Percentiles rank a stretch among this genome's conserved stretches.
Conservation (phyloP, 2,113 vertebrate genomes). For the Pseudopipra pipra region DNA sequence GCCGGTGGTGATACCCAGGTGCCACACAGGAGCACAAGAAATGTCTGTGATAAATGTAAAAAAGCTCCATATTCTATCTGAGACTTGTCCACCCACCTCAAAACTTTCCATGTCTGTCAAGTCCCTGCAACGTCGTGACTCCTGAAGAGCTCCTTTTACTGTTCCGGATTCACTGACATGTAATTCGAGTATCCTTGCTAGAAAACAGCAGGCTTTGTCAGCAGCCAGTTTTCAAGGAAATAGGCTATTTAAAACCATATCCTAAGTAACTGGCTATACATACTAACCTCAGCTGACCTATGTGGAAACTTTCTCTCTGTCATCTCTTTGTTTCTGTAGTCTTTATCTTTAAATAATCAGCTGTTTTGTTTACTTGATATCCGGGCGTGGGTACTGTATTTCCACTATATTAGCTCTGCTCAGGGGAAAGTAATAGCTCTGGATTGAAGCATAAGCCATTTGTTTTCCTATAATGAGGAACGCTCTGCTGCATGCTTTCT, state of each 20-base stretch:
- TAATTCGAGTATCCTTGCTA: not conserved
- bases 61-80: not conserved
- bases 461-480: constrained; percentile 13
- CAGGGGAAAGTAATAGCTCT: constrained; percentile 6
- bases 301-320: not conserved
- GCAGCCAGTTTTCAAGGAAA: not conserved
- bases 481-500: not conserved
- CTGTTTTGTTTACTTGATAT: not conserved
- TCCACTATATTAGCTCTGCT: constrained; percentile 6
- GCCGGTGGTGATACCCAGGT: not conserved
- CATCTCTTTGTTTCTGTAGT: not conserved
- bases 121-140: not conserved
- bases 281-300: not conserved
- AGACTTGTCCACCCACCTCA: not conserved
- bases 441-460: not conserved
- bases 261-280: not conserved
- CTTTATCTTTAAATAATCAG: constrained; percentile 16
- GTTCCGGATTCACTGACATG: not conserved
- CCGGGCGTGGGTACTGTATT: not conserved
- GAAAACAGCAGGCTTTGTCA: not conserved
- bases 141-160: not conserved
- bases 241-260: not conserved
- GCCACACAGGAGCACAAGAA: not conserved
- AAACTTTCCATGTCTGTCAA: not conserved
- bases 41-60: not conserved